Percentiles rank a stretch among this genome's conserved stretches.
Evolutionary conservation across 37 sponge, comb jelly and placozoan genomes (phyloP).

Genomic region (Cladorhizidae sp.): DNA sequence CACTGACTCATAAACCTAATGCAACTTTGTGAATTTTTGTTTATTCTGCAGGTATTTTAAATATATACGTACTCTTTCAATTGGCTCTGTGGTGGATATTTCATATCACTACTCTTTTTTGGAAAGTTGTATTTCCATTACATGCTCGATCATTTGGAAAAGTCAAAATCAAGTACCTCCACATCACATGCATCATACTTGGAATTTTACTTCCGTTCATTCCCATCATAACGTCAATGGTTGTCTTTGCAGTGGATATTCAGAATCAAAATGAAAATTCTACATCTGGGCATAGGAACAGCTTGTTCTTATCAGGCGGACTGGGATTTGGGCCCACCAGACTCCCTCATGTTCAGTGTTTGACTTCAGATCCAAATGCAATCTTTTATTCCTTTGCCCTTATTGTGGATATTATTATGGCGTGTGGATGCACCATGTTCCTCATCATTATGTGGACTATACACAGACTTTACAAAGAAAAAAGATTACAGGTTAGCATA

Average conservation of each 20-base stretch:
- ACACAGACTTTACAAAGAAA: too few relatives aligned
- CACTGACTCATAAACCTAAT: too few relatives aligned
- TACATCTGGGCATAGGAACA: neutral
- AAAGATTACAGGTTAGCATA: too few relatives aligned
- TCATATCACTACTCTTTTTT: neutral
- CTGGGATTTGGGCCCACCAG: neutral
- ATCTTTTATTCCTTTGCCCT: neutral
- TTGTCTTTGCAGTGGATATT: neutral
- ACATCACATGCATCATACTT: neutral
- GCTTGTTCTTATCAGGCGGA: too few relatives aligned
- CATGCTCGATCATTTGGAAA: neutral
- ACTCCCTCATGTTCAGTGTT: neutral
- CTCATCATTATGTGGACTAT: too few relatives aligned
- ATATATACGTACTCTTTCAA: neutral
- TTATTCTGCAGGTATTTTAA: neutral
- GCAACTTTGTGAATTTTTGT: neutral
- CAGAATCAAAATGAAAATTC: neutral
- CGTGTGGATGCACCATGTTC: too few relatives aligned
- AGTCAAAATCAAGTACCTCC: neutral
- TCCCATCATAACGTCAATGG: neutral
- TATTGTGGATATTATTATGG: too few relatives aligned
- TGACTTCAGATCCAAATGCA: neutral
- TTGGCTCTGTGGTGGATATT: neutral
- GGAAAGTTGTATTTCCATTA: neutral
- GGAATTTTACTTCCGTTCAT: neutral